A percentile compares a stretch with the other conserved stretches of the same genome.
These are phyloP conservation scores for Drosophila colorata DNA, from an alignment of 2,888 invertebrate species.

Conservation along the genomic window DNA sequence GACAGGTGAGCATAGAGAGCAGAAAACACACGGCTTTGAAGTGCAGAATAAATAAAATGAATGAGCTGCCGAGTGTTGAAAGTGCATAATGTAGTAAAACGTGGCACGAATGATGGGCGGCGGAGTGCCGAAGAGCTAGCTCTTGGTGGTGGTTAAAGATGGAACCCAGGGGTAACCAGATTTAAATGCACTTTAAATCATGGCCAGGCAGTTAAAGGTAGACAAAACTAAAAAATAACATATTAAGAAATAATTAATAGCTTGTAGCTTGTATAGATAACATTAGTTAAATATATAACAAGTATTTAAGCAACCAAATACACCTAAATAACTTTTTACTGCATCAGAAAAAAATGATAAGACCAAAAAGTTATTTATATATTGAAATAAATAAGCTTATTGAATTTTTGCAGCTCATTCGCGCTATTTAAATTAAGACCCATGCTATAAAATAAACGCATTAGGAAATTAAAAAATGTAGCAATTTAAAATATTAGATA, in stretches of 20 bases:
- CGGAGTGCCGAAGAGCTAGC: background rate
- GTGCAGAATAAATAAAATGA: slow-evolving; percentile 76
- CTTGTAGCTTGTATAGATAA: background rate
- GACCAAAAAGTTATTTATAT: too few relatives aligned
- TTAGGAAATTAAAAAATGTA: background rate
- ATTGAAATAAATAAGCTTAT: too few relatives aligned
- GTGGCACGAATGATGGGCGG: slow-evolving; percentile 1
- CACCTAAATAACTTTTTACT: too few relatives aligned
- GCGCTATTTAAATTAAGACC: too few relatives aligned
- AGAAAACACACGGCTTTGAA: slow-evolving; percentile 66
- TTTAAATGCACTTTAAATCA: slow-evolving; percentile 53
- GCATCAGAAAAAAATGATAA: too few relatives aligned
- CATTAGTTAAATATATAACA: too few relatives aligned
- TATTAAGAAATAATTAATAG: background rate
- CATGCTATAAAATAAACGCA: background rate
- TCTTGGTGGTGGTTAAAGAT: slow-evolving; percentile 2
- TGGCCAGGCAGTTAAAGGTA: background rate
- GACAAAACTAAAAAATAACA: background rate
- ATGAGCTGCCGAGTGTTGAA: slow-evolving; percentile 74
- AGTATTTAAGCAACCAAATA: too few relatives aligned
- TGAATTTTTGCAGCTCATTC: too few relatives aligned
- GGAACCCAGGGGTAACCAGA: slow-evolving; percentile 12
- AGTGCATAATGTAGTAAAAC: slow-evolving; percentile 73
- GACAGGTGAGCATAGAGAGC: slow-evolving; percentile 63
- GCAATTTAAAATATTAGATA: background rate